phyloP scores from a whole-genome alignment of 1,140 invertebrate genomes.

The Drosophila pseudoobscura region DNA sequence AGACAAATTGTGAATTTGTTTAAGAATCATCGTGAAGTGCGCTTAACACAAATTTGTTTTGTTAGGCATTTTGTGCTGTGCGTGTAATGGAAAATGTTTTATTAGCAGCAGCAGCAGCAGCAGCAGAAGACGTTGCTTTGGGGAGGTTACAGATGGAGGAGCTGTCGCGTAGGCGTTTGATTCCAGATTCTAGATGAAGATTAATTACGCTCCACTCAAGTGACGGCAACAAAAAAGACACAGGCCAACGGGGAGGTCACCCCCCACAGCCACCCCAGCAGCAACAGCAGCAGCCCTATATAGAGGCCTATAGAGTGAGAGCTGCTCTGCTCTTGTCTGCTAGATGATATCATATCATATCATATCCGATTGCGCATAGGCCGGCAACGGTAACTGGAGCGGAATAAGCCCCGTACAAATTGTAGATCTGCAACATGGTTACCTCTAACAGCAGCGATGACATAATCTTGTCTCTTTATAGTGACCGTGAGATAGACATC shows the following conservation, averaged over 20 bases:
- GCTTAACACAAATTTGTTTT: slow-evolving; percentile 69
- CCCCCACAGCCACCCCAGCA: not conserved
- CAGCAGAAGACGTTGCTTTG: slow-evolving; percentile 18
- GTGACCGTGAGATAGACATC: slow-evolving; percentile 64
- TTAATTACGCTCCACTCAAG: slow-evolving; percentile 68
- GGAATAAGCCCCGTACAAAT: slow-evolving; percentile 64
- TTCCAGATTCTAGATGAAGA: slow-evolving; percentile 69
- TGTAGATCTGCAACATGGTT: slow-evolving; percentile 46
- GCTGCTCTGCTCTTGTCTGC: slow-evolving; percentile 5
- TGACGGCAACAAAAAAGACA: slow-evolving; percentile 10
- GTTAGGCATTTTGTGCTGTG: slow-evolving; percentile 9
- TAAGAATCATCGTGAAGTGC: slow-evolving; percentile 61
- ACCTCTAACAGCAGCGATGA: slow-evolving; percentile 58
- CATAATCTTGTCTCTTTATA: slow-evolving; percentile 56
- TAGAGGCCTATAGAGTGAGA: not conserved
- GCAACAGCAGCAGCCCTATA: too few species aligned
- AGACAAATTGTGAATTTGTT: slow-evolving; percentile 80
- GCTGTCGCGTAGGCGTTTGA: slow-evolving; percentile 60
- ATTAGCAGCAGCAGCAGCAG: slow-evolving; percentile 16
- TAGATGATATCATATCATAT: slow-evolving; percentile 10
- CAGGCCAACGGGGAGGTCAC: slow-evolving; percentile 60
- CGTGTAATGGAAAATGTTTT: slow-evolving; percentile 44
- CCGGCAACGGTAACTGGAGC: slow-evolving; percentile 49
- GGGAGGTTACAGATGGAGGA: slow-evolving; percentile 18
- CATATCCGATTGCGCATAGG: slow-evolving; percentile 34